Conservation (phyloP, 30 jellyfish, hydroid and myxozoan species). For the Catostylus mosaicus region DNA sequence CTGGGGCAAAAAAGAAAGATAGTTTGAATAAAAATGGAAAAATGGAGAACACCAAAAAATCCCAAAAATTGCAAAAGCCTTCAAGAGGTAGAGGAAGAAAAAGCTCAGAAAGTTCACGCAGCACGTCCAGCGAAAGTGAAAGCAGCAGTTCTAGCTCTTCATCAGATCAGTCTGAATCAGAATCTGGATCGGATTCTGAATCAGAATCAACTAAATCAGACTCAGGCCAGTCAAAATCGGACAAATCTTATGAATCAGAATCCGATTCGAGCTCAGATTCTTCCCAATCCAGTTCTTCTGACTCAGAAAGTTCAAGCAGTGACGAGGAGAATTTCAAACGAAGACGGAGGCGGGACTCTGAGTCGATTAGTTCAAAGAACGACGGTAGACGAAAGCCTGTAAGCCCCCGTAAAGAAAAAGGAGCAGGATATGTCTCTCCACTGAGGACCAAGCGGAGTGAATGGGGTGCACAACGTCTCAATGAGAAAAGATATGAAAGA, state of each 20-base stretch:
- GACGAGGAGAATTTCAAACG: conserved; percentile 62
- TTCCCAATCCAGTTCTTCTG: conserved; percentile 33
- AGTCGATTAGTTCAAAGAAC: not conserved
- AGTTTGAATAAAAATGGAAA: not conserved
- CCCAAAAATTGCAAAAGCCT: not conserved
- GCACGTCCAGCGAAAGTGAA: conserved; percentile 11
- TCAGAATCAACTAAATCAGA: not conserved
- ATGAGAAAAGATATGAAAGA: not conserved
- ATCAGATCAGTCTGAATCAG: conserved; percentile 33
- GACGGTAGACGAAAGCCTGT: not conserved
- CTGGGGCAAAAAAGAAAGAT: not conserved
- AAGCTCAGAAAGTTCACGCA: conserved; percentile 24
- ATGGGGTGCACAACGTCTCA: conserved; percentile 29
- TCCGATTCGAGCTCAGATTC: conserved; percentile 61
- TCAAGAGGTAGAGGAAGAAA: not conserved
- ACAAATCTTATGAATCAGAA: conserved; percentile 40
- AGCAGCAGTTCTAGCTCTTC: conserved; percentile 51
- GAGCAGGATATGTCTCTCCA: conserved; percentile 33
- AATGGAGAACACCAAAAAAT: not conserved
- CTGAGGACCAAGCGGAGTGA: conserved; percentile 35
- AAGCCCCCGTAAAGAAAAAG: conserved; percentile 22
- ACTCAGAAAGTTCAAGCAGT: conserved; percentile 51
- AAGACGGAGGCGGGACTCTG: conserved; percentile 38
- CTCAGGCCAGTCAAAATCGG: conserved; percentile 21
- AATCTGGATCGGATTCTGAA: conserved; percentile 36